Evolutionary conservation across 2,797 vertebrate species (phyloP), one percentile per base, ranked within the genome.

Genomic region (Melanotaenia parkinsoni): DNA sequence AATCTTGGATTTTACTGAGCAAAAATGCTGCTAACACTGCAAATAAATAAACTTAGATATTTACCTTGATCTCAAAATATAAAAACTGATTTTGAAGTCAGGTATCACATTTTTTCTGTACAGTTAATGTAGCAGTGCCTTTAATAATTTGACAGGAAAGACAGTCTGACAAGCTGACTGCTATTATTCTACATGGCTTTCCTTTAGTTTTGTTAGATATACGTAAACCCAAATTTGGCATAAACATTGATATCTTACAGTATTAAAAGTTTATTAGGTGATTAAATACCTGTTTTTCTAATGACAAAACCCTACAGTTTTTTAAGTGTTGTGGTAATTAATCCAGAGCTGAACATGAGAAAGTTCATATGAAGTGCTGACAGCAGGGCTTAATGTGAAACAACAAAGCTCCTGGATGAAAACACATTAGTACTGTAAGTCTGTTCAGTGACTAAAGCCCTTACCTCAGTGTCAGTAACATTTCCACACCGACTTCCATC

Each of bases 401-500:
- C 20, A 7, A 56, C 28, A 16, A 64, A 14, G 2, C 28, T n/a
- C 28, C 4, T 3, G 0, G 12, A 67, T 56, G 26, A 37, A 56
- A 30, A 58, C 33, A 9, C 18, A 53, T 7, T 12, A 33, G 28
- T 28, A n/a, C n/a, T n/a, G n/a, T n/a, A 28, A 3, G 3, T 28
- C 28, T 54, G 33, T 16, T 77, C 12, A 51, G 67, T 63, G 73
- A 71, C 67, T 50, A 75, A 62, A 71, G 35, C 51, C 33, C 1
- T 63, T 40, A 60, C n/a, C 40, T 53, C 20, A 4, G 40, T 63
- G 76, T 58, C 16, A 1, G 20, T 30, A 30, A 45, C 20, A 63
- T 61, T 26, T 71, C 28, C 37, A 56, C 50, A 32, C 47, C 47
- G 43, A 18, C 66, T 66, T 57, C 28, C 76, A 84, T 86, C 81